Evolutionary conservation across 2,888 invertebrate species (phyloP).

Genomic region (Hypselothyrea guttata): DNA sequence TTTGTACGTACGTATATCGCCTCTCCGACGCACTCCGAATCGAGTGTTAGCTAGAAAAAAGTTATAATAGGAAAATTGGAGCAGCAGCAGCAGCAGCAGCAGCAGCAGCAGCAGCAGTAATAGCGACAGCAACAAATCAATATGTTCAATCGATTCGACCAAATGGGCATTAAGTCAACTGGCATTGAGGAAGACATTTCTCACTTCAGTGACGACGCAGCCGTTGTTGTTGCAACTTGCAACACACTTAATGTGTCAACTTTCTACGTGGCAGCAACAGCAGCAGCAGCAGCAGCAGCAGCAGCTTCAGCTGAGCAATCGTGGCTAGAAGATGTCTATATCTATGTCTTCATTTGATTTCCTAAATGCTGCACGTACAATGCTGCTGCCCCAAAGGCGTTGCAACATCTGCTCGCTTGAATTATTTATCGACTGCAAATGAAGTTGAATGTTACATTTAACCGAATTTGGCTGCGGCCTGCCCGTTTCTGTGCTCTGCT

Average conservation of each 20-base stretch:
- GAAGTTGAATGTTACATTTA: slow-evolving; percentile 78
- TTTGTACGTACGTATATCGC: slow-evolving; percentile 19
- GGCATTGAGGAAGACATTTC: slow-evolving; percentile 74
- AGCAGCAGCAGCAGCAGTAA: slow-evolving; percentile 14
- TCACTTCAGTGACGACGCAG: slow-evolving; percentile 53
- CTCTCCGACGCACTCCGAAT: no score
- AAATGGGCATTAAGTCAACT: slow-evolving; percentile 71
- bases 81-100: slow-evolving; percentile 42
- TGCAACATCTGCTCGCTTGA: slow-evolving; percentile 45
- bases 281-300: slow-evolving; percentile 55
- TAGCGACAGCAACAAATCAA: slow-evolving; percentile 65
- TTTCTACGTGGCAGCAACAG: slow-evolving; percentile 34
- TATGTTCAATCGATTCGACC: slow-evolving; percentile 56
- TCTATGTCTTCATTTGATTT: slow-evolving; percentile 65
- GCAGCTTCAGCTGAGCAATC: slow-evolving; percentile 11
- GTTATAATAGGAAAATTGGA: slow-evolving; percentile 59
- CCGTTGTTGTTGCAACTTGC: slow-evolving; percentile 39
- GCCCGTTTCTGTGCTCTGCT: slow-evolving; percentile 49
- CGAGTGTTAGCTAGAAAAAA: slow-evolving; percentile 23
- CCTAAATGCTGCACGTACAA: slow-evolving; percentile 52
- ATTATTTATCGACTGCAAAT: slow-evolving; percentile 75
- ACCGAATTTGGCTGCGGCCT: slow-evolving; percentile 65
- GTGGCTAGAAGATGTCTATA: slow-evolving; percentile 29
- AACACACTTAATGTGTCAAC: slow-evolving; percentile 65
- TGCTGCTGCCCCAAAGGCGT: slow-evolving; percentile 23